Conservation (phyloP, 2,113 vertebrate species). For the Corapipo altera region DNA sequence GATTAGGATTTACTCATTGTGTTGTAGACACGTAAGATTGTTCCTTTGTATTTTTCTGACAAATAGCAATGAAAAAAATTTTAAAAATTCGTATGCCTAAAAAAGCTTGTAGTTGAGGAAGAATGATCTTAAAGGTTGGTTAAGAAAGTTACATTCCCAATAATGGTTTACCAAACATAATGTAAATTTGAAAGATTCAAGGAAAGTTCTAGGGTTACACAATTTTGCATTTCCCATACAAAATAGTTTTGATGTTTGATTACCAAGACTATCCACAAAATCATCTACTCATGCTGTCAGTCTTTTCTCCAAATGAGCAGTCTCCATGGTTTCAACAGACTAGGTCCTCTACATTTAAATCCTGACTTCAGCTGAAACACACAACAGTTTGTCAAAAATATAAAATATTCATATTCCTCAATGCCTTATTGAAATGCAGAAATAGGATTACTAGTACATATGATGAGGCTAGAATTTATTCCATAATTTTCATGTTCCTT, state of each 20-base stretch:
- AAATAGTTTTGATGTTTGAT: neutral
- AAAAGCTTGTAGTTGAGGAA: neutral
- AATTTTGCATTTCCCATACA: neutral
- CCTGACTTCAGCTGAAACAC: neutral
- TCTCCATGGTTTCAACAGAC: neutral
- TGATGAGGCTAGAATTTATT: neutral
- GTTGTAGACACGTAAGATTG: neutral
- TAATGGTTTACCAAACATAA: neutral
- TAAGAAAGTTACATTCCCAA: neutral
- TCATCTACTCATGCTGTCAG: neutral
- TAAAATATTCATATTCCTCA: neutral
- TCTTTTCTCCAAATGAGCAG: neutral
- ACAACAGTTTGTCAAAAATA: neutral
- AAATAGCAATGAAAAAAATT: neutral
- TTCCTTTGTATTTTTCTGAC: neutral
- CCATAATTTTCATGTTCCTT: neutral
- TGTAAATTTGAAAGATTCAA: neutral
- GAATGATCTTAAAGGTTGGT: neutral
- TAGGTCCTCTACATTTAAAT: neutral
- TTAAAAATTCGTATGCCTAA: neutral
- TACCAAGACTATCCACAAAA: neutral
- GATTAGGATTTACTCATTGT: neutral
- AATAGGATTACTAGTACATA: neutral
- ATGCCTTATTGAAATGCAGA: neutral
- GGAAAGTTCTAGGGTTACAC: neutral